phyloP scores from a whole-genome alignment of 2,797 vertebrate species.

The Xiphophorus birchmanni region DNA sequence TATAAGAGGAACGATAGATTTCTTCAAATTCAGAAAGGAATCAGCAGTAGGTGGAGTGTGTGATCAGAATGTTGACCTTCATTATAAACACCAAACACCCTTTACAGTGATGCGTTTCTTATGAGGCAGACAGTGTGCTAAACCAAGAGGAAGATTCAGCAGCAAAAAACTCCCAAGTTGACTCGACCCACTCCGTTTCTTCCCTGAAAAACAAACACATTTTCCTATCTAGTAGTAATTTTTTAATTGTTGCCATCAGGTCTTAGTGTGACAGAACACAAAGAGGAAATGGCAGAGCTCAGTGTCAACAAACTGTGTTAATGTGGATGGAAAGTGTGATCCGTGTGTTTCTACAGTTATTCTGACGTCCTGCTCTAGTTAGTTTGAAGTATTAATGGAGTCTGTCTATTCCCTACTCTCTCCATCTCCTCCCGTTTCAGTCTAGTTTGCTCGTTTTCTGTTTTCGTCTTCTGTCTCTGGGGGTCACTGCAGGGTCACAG shows the following conservation, averaged over 20 bases:
- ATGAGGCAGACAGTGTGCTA: constrained; percentile 20
- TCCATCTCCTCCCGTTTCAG: constrained; percentile 16
- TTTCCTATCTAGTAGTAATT: constrained; percentile 37
- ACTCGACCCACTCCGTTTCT: constrained; percentile 19
- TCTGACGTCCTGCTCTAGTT: constrained; percentile 40
- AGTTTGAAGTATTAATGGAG: constrained; percentile 28
- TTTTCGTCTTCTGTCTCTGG: constrained; percentile 1
- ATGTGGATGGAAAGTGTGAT: constrained; percentile 11
- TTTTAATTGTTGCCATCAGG: constrained; percentile 32
- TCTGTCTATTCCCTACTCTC: constrained; percentile 14
- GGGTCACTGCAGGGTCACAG: constrained; percentile 83
- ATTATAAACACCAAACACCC: constrained; percentile 38
- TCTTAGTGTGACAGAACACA: constrained; percentile 52
- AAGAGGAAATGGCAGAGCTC: constrained; percentile 42
- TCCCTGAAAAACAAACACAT: constrained; percentile 36
- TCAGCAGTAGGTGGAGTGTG: constrained; percentile 42
- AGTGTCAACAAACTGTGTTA: constrained; percentile 32
- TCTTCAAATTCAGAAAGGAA: constrained; percentile 13
- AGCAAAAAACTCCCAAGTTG: constrained; percentile 3
- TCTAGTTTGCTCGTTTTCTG: constrained; percentile 20
- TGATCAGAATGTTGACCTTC: constrained; percentile 51
- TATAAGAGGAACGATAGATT: constrained; percentile 37
- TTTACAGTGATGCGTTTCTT: constrained; percentile 20
- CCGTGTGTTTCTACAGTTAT: constrained; percentile 23
- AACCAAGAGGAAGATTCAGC: constrained; percentile 3